Evolutionary conservation across 2,888 invertebrate genomes (phyloP), one percentile per base, ranked within the genome.

Genomic region (Didymodactylos carnosus): DNA sequence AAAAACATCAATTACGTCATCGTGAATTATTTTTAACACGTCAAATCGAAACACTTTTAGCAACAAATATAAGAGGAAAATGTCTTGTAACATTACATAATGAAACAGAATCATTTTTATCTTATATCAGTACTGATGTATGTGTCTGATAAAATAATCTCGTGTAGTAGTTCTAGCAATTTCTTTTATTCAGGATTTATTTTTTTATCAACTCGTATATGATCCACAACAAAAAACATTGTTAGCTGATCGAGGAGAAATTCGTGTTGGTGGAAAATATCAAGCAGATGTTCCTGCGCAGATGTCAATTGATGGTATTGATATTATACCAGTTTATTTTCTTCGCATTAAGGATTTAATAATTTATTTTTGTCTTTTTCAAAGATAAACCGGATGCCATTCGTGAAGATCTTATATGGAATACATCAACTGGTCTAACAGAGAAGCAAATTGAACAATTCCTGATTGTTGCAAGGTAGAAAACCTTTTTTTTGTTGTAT

Each of bases 161-260:
- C 2, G 11, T 8, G 23, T 23, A 49, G 8, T 5, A 16, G 23
- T 3, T 49, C 19, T 49, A n/a, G n/a, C 1, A 43, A 43, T n/a
- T 43, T n/a, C 19, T 62, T 0, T 5, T 35, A 19, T 19, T 8
- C n/a, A 72, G 29, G 72, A 99, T 86, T 90, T 92, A 84, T 99
- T 97, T 88, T 98, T 95, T 87, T 98, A 98, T 87, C 95, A 97
- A 84, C 88, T 99, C 85, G 97, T 98, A 80, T 99, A 95, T 86
- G 98, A 99, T 87, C 97, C 97, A 79, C 90, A 92, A 85, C 95
- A 95, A 87, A 94, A 95, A 87, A 97, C 97, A 80, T 87, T 99
- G 83, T 87, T 97, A 84, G 97, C 97, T 80, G 98, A 99, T 86
- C 94, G 95, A 87, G 95, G 85, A 83, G 92, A 92, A 87, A 94